Conservation (phyloP, 1,140 invertebrate genomes). For the Notospermus geniculatus region DNA sequence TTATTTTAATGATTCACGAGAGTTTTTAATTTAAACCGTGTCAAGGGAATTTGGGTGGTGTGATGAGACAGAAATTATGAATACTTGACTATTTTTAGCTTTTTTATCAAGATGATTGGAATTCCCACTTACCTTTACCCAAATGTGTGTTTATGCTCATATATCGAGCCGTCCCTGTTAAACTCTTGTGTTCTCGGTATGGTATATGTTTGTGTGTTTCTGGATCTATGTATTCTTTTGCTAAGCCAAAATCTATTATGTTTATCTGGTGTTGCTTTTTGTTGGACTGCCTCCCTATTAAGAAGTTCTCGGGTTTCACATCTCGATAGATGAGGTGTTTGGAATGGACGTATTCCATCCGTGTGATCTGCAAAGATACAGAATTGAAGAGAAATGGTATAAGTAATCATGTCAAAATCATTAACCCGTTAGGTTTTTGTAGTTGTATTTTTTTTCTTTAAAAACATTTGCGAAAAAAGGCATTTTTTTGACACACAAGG, state of each 20-base stretch:
- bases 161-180: conserved; percentile 94
- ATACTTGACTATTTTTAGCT: too few relatives aligned
- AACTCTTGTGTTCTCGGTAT: conserved; percentile 98
- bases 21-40: too few relatives aligned
- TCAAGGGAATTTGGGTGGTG: too few relatives aligned
- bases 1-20: too few relatives aligned
- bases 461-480: too few relatives aligned
- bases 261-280: conserved; percentile 99
- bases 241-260: conserved; percentile 98
- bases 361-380: conserved; percentile 53
- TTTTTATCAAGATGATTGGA: too few relatives aligned
- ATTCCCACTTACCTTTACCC: conserved; percentile 76
- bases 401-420: too few relatives aligned
- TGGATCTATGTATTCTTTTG: conserved; percentile 99
- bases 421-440: too few relatives aligned
- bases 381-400: too few relatives aligned
- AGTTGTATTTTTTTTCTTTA: too few relatives aligned
- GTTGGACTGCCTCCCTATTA: conserved; percentile 95
- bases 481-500: too few relatives aligned
- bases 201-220: conserved; percentile 98
- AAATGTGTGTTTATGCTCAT: conserved; percentile 99
- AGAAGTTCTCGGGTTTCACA: conserved; percentile 99
- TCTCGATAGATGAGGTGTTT: conserved; percentile 99
- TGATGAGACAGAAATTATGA: too few relatives aligned
- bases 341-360: conserved; percentile 99